These are phyloP conservation scores for Coluber constrictor DNA, from an alignment of 2,797 vertebrate genomes.

Conservation along the genomic window DNA sequence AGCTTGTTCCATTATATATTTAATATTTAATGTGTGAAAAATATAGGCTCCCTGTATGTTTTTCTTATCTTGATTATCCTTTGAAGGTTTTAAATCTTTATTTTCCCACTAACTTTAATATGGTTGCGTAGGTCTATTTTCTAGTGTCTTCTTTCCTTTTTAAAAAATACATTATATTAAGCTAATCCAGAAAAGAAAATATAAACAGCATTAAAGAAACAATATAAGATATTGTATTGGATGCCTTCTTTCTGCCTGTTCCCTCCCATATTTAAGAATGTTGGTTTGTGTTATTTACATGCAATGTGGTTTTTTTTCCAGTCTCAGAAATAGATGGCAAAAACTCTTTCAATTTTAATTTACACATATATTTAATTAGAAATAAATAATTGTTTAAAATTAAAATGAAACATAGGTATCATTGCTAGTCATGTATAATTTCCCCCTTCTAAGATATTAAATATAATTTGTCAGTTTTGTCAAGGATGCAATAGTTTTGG, in stretches of 20 bases:
- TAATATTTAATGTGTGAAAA: constrained; percentile 11
- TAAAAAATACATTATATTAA: neutral
- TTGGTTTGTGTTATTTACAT: neutral
- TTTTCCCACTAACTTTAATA: neutral
- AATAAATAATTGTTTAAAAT: neutral
- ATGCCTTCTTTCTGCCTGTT: neutral
- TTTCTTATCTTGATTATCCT: neutral
- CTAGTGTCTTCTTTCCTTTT: neutral
- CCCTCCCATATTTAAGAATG: neutral
- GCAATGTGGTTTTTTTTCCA: neutral
- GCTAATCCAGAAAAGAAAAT: neutral
- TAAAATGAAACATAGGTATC: neutral
- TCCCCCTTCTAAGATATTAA: neutral
- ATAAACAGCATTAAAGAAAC: neutral
- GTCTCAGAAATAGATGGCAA: neutral
- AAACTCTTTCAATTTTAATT: neutral
- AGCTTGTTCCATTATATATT: neutral
- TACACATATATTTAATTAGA: neutral
- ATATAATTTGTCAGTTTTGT: neutral
- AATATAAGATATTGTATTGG: neutral
- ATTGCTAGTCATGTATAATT: neutral
- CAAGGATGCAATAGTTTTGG: neutral
- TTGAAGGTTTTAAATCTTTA: neutral
- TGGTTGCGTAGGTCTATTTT: neutral
- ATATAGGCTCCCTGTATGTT: neutral